phyloP scores from a whole-genome alignment of 1,140 invertebrate species.

The Solenopsis invicta region DNA sequence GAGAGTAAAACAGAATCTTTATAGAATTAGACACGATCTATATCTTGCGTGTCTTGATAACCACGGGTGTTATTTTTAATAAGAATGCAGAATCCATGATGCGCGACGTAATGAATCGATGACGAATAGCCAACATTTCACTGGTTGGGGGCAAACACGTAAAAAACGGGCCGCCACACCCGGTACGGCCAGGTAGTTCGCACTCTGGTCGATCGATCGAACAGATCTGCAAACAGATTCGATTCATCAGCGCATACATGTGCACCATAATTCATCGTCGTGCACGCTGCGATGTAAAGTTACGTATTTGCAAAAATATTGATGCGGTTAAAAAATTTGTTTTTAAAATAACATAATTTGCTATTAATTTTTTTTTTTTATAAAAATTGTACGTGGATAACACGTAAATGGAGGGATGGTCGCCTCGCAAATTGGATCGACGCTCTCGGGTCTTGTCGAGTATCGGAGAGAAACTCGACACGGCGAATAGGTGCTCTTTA shows the following conservation, averaged over 20 bases:
- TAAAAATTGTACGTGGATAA: background rate
- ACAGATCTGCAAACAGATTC: slow-evolving; percentile 30
- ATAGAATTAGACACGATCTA: slow-evolving; percentile 12
- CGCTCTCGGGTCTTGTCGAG: slow-evolving; percentile 18
- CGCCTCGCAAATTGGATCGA: slow-evolving; percentile 56
- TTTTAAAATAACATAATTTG: background rate
- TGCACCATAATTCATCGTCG: slow-evolving; percentile 68
- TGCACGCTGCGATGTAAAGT: slow-evolving; percentile 1
- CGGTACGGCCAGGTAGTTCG: slow-evolving; percentile 30
- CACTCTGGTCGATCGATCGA: slow-evolving; percentile 49
- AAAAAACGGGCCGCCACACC: slow-evolving; percentile 38
- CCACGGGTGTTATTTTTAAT: background rate
- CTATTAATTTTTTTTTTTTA: background rate
- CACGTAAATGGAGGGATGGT: slow-evolving; percentile 26
- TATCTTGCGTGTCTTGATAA: slow-evolving; percentile 27
- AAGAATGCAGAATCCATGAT: slow-evolving; percentile 62
- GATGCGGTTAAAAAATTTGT: background rate
- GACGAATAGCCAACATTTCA: slow-evolving; percentile 69
- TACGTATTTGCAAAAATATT: background rate
- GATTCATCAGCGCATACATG: slow-evolving; percentile 35
- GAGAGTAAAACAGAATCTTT: background rate
- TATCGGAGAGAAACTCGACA: slow-evolving; percentile 52
- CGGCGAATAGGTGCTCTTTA: slow-evolving; percentile 60
- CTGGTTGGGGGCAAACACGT: slow-evolving; percentile 16
- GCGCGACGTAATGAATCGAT: slow-evolving; percentile 73